These are phyloP conservation scores for Drosophila mayri DNA, from an alignment of 1,140 invertebrate species.

Conservation along the genomic window DNA sequence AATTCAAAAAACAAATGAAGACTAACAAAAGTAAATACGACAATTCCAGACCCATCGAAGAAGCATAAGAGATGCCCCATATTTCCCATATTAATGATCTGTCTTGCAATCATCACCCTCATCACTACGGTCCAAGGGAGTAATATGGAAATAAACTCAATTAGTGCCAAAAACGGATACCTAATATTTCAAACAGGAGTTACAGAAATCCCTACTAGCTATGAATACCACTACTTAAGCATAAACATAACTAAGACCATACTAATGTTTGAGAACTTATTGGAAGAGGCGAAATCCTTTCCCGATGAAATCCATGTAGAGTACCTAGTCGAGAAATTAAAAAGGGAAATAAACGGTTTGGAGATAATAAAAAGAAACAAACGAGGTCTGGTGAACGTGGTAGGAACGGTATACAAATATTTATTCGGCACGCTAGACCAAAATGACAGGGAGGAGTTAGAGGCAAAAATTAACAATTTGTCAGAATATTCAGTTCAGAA, in stretches of 20 bases:
- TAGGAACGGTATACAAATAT: no score
- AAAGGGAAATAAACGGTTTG: not conserved
- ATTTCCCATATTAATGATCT: not conserved
- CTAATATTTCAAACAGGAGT: not conserved
- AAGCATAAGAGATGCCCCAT: no score
- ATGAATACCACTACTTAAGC: not conserved
- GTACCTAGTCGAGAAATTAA: no score
- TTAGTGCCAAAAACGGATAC: not conserved
- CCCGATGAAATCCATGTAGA: no score
- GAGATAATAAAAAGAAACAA: not conserved
- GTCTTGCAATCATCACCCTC: not conserved
- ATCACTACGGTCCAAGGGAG: not conserved
- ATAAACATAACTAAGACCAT: not conserved
- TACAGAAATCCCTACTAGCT: not conserved
- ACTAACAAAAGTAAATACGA: not conserved
- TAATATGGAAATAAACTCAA: not conserved
- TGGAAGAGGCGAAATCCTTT: not conserved
- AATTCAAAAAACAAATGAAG: not conserved
- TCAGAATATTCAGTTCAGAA: not conserved
- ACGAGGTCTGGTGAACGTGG: no score
- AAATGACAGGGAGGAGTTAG: no score
- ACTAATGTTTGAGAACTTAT: not conserved
- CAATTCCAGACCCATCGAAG: no score
- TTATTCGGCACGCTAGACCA: no score
- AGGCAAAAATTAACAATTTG: not conserved